phyloP scores from a whole-genome alignment of 2,888 invertebrate species.

The Cantharis rufa region DNA sequence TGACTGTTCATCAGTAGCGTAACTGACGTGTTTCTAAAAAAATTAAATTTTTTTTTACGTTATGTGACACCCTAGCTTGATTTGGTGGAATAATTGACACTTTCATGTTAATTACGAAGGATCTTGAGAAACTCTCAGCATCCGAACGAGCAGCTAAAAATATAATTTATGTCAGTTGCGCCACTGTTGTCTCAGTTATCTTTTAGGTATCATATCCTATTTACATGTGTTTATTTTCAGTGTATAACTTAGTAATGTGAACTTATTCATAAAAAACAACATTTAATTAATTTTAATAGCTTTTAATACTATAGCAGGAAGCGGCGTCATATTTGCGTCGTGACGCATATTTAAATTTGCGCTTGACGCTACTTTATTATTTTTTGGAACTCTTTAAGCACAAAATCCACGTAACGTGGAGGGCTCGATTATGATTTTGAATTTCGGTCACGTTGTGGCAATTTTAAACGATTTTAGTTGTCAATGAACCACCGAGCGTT shows the following conservation, averaged over 20 bases:
- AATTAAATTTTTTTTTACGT: background rate
- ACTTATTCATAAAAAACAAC: background rate
- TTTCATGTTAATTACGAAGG: background rate
- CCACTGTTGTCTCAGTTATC: background rate
- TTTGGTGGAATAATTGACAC: background rate
- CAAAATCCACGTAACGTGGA: constrained; percentile 12
- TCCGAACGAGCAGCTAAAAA: background rate
- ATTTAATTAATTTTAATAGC: constrained; percentile 22
- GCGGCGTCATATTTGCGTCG: background rate
- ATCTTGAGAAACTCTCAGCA: background rate
- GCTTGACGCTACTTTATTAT: background rate
- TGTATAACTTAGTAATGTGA: background rate
- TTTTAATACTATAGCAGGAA: constrained; percentile 21
- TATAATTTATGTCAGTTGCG: background rate
- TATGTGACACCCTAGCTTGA: background rate
- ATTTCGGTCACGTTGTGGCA: constrained; percentile 16
- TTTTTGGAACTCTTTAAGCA: constrained; percentile 4
- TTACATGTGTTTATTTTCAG: background rate
- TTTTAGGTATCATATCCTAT: background rate
- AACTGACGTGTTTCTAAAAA: background rate
- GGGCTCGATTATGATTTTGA: background rate
- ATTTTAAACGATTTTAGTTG: constrained; percentile 21
- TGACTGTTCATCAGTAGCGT: background rate
- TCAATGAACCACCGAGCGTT: constrained; percentile 5
- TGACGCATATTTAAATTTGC: background rate